Percentiles rank a stretch among this genome's conserved stretches.
phyloP scores from a whole-genome alignment of 2,888 invertebrate genomes.

The Hyles lineata region DNA sequence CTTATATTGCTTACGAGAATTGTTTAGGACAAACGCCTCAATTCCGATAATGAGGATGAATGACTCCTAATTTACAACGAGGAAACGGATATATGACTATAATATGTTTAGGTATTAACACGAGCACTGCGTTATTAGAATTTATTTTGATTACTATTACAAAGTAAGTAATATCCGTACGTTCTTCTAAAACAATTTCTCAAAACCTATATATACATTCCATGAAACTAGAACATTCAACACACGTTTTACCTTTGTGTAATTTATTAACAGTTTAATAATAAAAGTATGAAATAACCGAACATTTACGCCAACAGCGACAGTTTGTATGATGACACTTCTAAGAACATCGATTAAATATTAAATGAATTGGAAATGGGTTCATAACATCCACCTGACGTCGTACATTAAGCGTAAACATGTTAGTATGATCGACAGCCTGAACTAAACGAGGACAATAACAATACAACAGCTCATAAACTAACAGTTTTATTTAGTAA shows the following conservation, averaged over 20 bases:
- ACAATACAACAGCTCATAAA: background rate
- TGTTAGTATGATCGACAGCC: background rate
- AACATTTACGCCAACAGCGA: background rate
- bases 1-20: no score
- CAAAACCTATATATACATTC: background rate
- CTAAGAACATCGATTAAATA: conserved; percentile 14
- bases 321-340: conserved; percentile 5
- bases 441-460: background rate
- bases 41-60: no score
- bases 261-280: background rate
- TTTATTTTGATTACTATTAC: background rate
- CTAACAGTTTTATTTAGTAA: background rate
- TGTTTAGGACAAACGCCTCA: no score
- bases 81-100: no score
- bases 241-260: background rate
- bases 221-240: background rate
- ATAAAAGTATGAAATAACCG: background rate
- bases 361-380: conserved; percentile 14
- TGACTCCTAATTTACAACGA: no score
- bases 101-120: no score
- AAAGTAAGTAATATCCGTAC: background rate
- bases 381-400: background rate
- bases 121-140: background rate
- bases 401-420: background rate
- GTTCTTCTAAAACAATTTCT: background rate